Evolutionary conservation across 2,888 invertebrate genomes (phyloP), one percentile per base, ranked within the genome.

Genomic region (Chydorus sphaericus): DNA sequence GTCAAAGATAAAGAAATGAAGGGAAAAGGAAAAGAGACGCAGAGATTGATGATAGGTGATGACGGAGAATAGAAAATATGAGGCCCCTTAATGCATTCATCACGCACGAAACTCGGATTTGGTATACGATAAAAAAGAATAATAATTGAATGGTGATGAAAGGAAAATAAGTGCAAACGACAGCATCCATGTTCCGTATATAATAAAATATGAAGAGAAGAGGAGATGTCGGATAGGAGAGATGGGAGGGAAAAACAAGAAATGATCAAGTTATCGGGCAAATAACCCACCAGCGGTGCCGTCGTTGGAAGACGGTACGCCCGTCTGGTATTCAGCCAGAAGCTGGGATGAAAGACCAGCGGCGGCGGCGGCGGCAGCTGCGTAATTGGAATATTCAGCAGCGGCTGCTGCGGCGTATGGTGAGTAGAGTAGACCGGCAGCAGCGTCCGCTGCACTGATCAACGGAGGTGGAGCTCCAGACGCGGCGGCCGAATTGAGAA

Each of bases 211-310:
- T 11, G 10, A 33, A 33, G n/a, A 33, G n/a, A 33, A 33, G n/a
- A 10, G 36, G 36, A 10, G 36, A 33, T n/a, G n/a, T n/a, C n/a
- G n/a, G n/a, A n/a, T n/a, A n/a, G n/a, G n/a, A n/a, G n/a, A n/a
- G n/a, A n/a, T n/a, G n/a, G n/a, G n/a, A n/a, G 36, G 10, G n/a
- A n/a, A 33, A n/a, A n/a, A 33, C 10, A 50, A 50, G 23, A 23
- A 26, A 59, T 53, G 50, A 55, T 28, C 54, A 57, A 57, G 69
- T 83, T 80, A 84, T 77, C 83, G 82, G 75, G 83, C 83, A 78
- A 83, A 85, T 74, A 84, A 85, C 91, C 89, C 90, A 91, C 91
- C 91, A 80, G 88, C 84, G 81, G 90, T 88, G 77, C 90, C 90
- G 37, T 65, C 62, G 63, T 79, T 75, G 64, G 84, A 82, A 59